Percentiles rank a stretch among this genome's conserved stretches.
Conservation (phyloP, 2,888 invertebrate species). For the Celastrina argiolus region DNA sequence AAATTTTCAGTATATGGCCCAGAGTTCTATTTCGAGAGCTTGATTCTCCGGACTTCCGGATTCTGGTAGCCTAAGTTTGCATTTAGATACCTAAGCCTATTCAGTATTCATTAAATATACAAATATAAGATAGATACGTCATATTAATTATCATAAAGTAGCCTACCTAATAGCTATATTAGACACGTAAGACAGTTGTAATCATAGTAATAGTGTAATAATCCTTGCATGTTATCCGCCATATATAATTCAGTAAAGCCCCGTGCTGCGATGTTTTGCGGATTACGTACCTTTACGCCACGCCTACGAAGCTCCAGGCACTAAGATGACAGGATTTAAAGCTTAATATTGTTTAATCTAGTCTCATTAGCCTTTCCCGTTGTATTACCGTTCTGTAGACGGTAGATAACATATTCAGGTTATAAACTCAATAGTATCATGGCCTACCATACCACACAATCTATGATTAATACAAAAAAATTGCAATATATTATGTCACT, state of each 20-base stretch:
- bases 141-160: background rate
- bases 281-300: background rate
- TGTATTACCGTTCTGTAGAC: background rate
- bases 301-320: background rate
- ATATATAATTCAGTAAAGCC: constrained; percentile 1
- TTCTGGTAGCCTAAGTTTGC: too few species aligned
- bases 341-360: background rate
- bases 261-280: background rate
- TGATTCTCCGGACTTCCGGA: too few species aligned
- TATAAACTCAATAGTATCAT: background rate
- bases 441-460: background rate
- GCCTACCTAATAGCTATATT: too few species aligned
- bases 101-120: background rate
- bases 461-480: too few species aligned
- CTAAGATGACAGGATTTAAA: constrained; percentile 12
- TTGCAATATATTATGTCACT: too few species aligned
- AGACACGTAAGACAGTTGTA: background rate
- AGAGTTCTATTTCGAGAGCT: too few species aligned
- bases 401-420: background rate
- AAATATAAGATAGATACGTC: background rate
- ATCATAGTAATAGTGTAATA: background rate
- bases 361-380: background rate
- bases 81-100: too few species aligned
- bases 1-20: too few species aligned
- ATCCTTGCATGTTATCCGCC: background rate